Conservation (phyloP, 2,113 vertebrate genomes). For the Acanthochromis polyacanthus region DNA sequence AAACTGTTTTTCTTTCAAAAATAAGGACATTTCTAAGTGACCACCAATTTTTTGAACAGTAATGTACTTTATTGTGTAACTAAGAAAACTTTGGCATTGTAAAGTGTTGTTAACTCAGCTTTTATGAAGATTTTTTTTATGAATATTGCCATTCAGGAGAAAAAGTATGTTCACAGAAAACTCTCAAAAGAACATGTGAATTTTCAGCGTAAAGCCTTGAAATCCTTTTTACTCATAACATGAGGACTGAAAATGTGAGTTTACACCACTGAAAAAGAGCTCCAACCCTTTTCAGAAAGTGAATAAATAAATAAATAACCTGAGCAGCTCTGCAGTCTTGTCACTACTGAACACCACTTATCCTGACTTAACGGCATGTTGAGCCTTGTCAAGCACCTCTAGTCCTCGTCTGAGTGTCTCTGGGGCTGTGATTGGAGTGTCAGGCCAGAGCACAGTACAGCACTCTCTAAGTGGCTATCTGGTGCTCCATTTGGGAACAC, state of each 20-base stretch:
- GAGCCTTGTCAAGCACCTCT: slow-evolving; percentile 57
- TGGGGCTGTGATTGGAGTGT: slow-evolving; percentile 54
- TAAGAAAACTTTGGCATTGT: slow-evolving; percentile 47
- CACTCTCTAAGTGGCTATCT: slow-evolving; percentile 68
- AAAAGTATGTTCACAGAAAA: background rate
- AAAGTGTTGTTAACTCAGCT: slow-evolving; percentile 37
- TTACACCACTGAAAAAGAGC: background rate
- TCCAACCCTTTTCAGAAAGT: background rate
- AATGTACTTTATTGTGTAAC: slow-evolving; percentile 27
- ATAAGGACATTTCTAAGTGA: too few relatives aligned
- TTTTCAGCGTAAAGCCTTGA: background rate
- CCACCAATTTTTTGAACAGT: too few relatives aligned
- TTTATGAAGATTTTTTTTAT: slow-evolving; percentile 6
- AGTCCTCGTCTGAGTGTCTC: slow-evolving; percentile 51
- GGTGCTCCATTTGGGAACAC: slow-evolving; percentile 80
- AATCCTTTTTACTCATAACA: background rate
- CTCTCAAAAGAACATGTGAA: background rate
- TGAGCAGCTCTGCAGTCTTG: background rate
- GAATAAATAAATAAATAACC: background rate
- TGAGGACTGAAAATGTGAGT: slow-evolving; percentile 6
- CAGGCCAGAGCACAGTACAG: slow-evolving; percentile 53
- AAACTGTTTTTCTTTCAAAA: too few relatives aligned
- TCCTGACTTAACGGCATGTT: slow-evolving; percentile 48
- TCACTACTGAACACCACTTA: slow-evolving; percentile 53
- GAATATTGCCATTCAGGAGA: slow-evolving; percentile 4